Percentiles rank a stretch among this genome's conserved stretches.
These are phyloP conservation scores for Kradibia gibbosae DNA, from an alignment of 1,140 invertebrate species.

Conservation along the genomic window DNA sequence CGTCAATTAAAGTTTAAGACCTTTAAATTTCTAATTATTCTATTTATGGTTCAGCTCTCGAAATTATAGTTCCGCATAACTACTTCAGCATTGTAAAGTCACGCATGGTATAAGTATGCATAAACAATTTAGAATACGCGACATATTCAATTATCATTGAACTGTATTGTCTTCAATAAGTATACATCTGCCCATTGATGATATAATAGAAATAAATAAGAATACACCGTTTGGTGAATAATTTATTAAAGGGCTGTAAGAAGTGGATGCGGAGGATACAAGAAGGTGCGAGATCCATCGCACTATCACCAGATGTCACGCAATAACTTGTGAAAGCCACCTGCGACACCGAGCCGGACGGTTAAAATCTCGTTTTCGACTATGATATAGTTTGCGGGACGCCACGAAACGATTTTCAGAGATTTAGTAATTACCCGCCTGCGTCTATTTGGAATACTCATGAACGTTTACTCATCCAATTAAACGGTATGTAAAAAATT, in stretches of 20 bases:
- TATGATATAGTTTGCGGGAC: slow-evolving; percentile 18
- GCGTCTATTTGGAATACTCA: background rate
- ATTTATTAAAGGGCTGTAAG: slow-evolving; percentile 27
- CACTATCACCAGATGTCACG: slow-evolving; percentile 47
- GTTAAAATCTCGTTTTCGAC: slow-evolving; percentile 46
- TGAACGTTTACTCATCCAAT: slow-evolving; percentile 23
- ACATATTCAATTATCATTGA: slow-evolving; percentile 36
- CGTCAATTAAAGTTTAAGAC: no score
- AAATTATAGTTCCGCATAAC: no score
- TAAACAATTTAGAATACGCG: background rate
- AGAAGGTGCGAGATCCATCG: slow-evolving; percentile 24
- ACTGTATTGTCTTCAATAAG: slow-evolving; percentile 28
- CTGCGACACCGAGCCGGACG: slow-evolving; percentile 21
- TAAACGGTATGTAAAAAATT: slow-evolving; percentile 10
- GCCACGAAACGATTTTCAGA: slow-evolving; percentile 19
- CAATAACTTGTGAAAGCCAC: slow-evolving; percentile 43
- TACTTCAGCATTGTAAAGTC: no score
- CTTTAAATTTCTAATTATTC: no score
- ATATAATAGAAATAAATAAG: slow-evolving; percentile 7
- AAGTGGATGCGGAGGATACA: background rate
- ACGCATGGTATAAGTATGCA: background rate
- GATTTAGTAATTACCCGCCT: slow-evolving; percentile 23
- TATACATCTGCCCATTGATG: slow-evolving; percentile 16
- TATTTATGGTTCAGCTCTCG: no score
- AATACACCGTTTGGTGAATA: slow-evolving; percentile 37